phyloP scores from a whole-genome alignment of 2,797 vertebrate genomes.

The Sebastes variabilis region DNA sequence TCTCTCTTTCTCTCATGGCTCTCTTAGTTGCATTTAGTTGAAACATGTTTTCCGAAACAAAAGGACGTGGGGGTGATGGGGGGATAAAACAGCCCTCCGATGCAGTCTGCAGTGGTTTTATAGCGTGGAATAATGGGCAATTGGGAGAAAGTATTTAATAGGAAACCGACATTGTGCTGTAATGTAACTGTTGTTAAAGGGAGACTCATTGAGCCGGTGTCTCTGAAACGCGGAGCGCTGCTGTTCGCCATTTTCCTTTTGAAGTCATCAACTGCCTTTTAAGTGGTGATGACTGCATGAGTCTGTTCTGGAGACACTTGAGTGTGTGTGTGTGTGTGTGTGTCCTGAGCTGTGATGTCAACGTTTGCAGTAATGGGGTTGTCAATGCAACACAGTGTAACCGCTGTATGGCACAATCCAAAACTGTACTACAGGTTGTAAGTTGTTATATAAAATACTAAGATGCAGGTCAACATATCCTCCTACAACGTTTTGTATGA shows the following conservation, averaged over 20 bases:
- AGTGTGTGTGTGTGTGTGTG: slow-evolving; percentile 43
- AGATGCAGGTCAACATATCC: not conserved
- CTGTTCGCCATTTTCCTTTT: slow-evolving; percentile 61
- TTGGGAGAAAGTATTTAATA: slow-evolving; percentile 88
- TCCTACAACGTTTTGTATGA: too few species aligned
- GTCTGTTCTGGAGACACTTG: slow-evolving; percentile 47
- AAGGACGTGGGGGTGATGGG: slow-evolving; percentile 69
- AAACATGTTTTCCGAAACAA: slow-evolving; percentile 87
- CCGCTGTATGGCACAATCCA: not conserved
- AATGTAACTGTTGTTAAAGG: slow-evolving; percentile 77
- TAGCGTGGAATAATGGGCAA: slow-evolving; percentile 87
- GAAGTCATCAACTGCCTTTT: slow-evolving; percentile 58
- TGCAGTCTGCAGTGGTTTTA: slow-evolving; percentile 84
- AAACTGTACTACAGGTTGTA: not conserved
- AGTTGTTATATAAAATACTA: not conserved
- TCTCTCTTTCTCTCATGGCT: slow-evolving; percentile 30
- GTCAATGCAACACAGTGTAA: slow-evolving; percentile 11
- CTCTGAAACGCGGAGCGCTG: slow-evolving; percentile 65
- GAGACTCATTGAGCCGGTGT: slow-evolving; percentile 66
- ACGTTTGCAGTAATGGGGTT: not conserved
- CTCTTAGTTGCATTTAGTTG: slow-evolving; percentile 75
- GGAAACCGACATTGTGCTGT: slow-evolving; percentile 78
- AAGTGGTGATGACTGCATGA: slow-evolving; percentile 62
- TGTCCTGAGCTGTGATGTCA: slow-evolving; percentile 39
- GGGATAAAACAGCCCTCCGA: slow-evolving; percentile 72